These are phyloP conservation scores for Hedychridium roseum DNA, from an alignment of 2,888 invertebrate genomes.

Conservation along the genomic window DNA sequence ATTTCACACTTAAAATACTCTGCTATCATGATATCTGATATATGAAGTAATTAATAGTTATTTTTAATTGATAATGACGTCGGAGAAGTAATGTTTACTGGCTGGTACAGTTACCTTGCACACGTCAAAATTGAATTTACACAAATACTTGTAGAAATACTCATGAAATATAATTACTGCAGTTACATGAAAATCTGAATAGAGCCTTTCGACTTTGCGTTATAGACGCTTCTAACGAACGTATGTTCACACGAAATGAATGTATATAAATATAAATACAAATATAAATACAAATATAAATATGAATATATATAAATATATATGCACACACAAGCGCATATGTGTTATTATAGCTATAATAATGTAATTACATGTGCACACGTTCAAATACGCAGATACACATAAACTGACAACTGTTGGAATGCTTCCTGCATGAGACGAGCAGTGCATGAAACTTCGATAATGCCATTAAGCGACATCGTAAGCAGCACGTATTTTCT, in stretches of 20 bases:
- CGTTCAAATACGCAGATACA: conserved; percentile 37
- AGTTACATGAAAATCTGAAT: no score
- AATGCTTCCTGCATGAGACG: conserved; percentile 38
- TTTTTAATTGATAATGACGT: no score
- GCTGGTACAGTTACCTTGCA: no score
- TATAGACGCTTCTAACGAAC: conserved; percentile 2
- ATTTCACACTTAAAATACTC: no score
- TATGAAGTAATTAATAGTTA: no score
- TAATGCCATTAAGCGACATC: not conserved
- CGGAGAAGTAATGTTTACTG: no score
- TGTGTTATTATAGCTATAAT: conserved; percentile 40
- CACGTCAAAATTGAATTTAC: no score
- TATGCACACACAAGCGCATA: conserved; percentile 29
- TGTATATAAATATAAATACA: conserved; percentile 3
- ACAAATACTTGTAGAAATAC: no score
- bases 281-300: conserved; percentile 3
- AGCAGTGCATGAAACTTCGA: conserved; percentile 13
- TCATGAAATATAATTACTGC: no score
- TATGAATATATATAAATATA: conserved; percentile 6
- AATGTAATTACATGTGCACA: conserved; percentile 47
- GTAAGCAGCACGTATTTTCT: no score
- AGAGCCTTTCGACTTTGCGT: conserved; percentile 2
- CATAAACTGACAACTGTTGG: conserved; percentile 33
- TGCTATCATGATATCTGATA: no score
- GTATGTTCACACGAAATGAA: not conserved